These are phyloP conservation scores for Euschistus heros DNA, from an alignment of 1,140 invertebrate genomes.

Conservation along the genomic window DNA sequence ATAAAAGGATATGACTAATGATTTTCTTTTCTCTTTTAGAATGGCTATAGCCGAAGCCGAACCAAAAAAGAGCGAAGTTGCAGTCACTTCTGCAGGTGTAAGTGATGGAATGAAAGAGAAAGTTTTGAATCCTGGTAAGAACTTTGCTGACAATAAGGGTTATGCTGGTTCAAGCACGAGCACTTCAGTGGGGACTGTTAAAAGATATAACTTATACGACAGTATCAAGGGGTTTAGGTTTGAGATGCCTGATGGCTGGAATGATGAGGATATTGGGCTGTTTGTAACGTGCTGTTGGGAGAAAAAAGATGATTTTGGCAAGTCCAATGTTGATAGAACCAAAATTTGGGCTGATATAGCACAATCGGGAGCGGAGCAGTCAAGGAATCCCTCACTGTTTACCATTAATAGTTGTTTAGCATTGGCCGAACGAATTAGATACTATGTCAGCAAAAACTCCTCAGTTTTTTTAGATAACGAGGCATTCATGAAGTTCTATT, in stretches of 20 bases:
- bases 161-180: neutral
- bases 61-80: constrained; percentile 19
- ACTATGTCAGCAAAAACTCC: constrained; percentile 6
- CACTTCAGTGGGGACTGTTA: neutral
- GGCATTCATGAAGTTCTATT: too few species aligned
- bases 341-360: constrained; percentile 13
- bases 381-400: neutral
- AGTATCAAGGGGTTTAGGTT: constrained; percentile 15
- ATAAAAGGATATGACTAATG: too few species aligned
- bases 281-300: constrained; percentile 10
- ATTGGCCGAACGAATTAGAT: constrained; percentile 8
- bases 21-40: constrained; percentile 10
- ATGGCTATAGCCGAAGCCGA: constrained; percentile 20
- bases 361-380: neutral
- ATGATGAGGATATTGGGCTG: constrained; percentile 3
- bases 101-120: constrained; percentile 6
- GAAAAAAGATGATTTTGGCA: constrained; percentile 1
- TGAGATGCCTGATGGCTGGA: constrained; percentile 14
- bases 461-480: too few species aligned
- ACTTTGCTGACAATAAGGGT: neutral
- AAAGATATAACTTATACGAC: constrained; percentile 3
- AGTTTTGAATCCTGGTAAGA: neutral
- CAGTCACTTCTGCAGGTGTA: constrained; percentile 10
- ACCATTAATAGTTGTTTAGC: constrained; percentile 17
- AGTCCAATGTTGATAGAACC: neutral